Evolutionary conservation across 2,888 invertebrate species (phyloP).

Genomic region (Phaonia tiefii): DNA sequence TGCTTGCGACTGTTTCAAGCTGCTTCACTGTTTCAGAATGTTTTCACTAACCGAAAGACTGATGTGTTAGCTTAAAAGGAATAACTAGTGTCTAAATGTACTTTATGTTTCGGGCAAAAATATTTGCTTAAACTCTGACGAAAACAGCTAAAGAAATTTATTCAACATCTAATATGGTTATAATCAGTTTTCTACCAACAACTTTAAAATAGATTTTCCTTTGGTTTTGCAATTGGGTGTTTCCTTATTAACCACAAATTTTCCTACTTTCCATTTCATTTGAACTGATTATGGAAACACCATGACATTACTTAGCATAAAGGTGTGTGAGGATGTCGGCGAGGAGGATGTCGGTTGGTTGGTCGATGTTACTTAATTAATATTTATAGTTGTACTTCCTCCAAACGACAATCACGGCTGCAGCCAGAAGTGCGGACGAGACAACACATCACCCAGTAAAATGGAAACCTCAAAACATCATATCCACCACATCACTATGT

Average conservation of each 20-base stretch:
- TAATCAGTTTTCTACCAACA: too few relatives aligned
- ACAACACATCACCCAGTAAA: conserved; percentile 5
- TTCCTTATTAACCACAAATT: neutral
- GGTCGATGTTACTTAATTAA: conserved; percentile 29
- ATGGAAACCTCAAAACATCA: conserved; percentile 26
- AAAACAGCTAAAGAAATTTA: too few relatives aligned
- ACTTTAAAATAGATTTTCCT: too few relatives aligned
- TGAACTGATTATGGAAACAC: neutral
- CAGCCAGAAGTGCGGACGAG: neutral
- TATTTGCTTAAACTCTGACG: too few relatives aligned
- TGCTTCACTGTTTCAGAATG: too few relatives aligned
- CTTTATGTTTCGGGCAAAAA: too few relatives aligned
- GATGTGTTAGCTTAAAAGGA: too few relatives aligned
- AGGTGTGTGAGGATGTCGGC: neutral
- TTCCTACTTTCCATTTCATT: conserved; percentile 10
- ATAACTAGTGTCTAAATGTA: too few relatives aligned
- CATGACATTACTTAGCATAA: neutral
- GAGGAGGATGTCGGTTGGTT: too few relatives aligned
- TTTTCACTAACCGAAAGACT: too few relatives aligned
- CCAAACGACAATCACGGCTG: neutral
- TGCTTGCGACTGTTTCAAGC: too few relatives aligned
- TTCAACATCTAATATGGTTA: too few relatives aligned
- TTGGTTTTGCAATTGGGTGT: neutral
- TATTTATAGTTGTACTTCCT: conserved; percentile 17
- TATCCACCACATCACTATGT: neutral